Evolutionary conservation across 2,888 invertebrate genomes (phyloP).

Genomic region (Choristoneura rosaceana): DNA sequence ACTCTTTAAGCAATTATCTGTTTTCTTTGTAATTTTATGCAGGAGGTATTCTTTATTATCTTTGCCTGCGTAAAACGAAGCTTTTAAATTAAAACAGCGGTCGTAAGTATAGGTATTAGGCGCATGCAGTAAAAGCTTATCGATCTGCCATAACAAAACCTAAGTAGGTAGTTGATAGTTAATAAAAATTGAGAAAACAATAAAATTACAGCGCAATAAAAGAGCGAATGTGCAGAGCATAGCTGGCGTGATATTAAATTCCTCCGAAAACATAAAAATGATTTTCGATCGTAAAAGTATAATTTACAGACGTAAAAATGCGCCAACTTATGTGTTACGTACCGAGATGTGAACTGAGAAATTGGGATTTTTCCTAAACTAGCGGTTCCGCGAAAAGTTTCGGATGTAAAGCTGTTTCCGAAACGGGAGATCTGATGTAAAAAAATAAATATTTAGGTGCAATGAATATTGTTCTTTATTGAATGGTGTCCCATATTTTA

Average conservation of each 20-base stretch:
- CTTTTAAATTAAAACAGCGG: slow-evolving; percentile 43
- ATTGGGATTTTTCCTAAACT: slow-evolving; percentile 22
- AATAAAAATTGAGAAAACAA: slow-evolving; percentile 86
- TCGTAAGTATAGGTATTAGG: slow-evolving; percentile 41
- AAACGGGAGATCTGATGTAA: neutral
- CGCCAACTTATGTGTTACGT: slow-evolving; percentile 80
- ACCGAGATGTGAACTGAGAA: slow-evolving; percentile 55
- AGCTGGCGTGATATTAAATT: slow-evolving; percentile 85
- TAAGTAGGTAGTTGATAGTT: slow-evolving; percentile 82
- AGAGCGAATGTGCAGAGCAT: slow-evolving; percentile 81
- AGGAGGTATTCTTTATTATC: slow-evolving; percentile 32
- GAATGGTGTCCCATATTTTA: too few relatives aligned
- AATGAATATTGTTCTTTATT: too few relatives aligned
- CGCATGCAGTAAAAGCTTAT: slow-evolving; percentile 59
- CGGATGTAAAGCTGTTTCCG: neutral
- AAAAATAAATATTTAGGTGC: too few relatives aligned
- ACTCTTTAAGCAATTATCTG: slow-evolving; percentile 55
- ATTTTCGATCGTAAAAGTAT: slow-evolving; percentile 86
- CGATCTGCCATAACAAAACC: slow-evolving; percentile 65
- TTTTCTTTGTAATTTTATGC: slow-evolving; percentile 51
- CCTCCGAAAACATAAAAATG: slow-evolving; percentile 85
- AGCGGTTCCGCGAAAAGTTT: neutral
- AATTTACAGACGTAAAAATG: slow-evolving; percentile 86
- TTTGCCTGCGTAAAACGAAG: slow-evolving; percentile 42
- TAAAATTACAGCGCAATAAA: slow-evolving; percentile 85